Percentiles rank a stretch among this genome's conserved stretches.
These are phyloP conservation scores for Malacosoma neustria DNA, from an alignment of 2,888 invertebrate genomes.

Conservation along the genomic window DNA sequence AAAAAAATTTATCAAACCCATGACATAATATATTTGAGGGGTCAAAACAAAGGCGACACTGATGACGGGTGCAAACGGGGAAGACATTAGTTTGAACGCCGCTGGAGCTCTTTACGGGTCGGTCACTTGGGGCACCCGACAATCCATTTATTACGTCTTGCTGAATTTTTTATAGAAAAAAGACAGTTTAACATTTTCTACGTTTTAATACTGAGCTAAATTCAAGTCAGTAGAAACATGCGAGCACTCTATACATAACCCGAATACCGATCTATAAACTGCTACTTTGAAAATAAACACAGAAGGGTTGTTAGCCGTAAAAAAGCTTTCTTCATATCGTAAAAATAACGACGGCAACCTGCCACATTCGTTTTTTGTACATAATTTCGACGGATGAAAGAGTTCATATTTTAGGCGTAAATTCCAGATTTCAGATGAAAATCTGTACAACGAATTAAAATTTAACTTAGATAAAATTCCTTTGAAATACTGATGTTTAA, in stretches of 20 bases:
- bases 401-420: no score
- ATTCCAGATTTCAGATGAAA: no score
- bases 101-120: slow-evolving; percentile 30
- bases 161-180: not conserved
- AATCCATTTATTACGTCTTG: not conserved
- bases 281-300: slow-evolving; percentile 1
- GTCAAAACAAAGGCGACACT: slow-evolving; percentile 23
- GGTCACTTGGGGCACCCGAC: slow-evolving; percentile 2
- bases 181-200: not conserved
- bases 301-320: slow-evolving; percentile 4
- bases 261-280: slow-evolving; percentile 4
- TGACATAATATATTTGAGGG: slow-evolving; percentile 9
- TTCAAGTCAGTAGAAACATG: slow-evolving; percentile 6
- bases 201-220: not conserved
- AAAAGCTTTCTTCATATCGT: slow-evolving; percentile 12
- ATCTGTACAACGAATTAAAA: no score
- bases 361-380: no score
- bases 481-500: no score
- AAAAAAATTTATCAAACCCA: slow-evolving; percentile 1
- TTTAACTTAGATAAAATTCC: no score
- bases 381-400: no score
- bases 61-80: slow-evolving; percentile 45
- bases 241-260: slow-evolving; percentile 6
- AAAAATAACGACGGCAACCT: slow-evolving; percentile 13
- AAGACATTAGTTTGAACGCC: slow-evolving; percentile 33